phyloP scores from a whole-genome alignment of 2,113 vertebrate genomes.

The Nothoprocta pentlandii region DNA sequence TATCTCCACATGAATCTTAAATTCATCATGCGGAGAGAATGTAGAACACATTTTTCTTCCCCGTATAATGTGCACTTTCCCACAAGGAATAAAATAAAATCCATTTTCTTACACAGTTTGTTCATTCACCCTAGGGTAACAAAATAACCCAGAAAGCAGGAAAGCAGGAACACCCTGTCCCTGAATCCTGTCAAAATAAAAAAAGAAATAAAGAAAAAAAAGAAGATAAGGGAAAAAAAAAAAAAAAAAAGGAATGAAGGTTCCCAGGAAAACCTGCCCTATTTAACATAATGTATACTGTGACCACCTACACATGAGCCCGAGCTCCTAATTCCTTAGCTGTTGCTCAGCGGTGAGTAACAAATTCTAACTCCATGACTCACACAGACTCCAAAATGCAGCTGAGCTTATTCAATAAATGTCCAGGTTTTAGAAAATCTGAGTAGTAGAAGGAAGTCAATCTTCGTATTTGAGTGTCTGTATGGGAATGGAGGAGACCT shows the following conservation, averaged over 20 bases:
- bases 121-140: conserved; percentile 36
- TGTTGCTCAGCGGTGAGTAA: conserved; percentile 71
- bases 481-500: neutral
- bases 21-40: conserved; percentile 62
- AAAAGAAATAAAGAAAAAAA: neutral
- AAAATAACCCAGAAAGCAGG: conserved; percentile 41
- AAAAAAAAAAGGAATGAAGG: neutral
- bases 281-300: neutral
- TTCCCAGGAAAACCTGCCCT: conserved; percentile 45
- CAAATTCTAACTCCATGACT: conserved; percentile 1
- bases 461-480: neutral
- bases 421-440: neutral
- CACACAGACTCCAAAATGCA: neutral
- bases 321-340: conserved; percentile 53
- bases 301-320: neutral
- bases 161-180: conserved; percentile 60
- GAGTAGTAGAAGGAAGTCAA: neutral
- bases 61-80: neutral
- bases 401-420: neutral
- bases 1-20: conserved; percentile 56
- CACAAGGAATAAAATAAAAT: conserved; percentile 61
- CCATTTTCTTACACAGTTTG: conserved; percentile 50
- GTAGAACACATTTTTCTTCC: conserved; percentile 35
- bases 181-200: conserved; percentile 31
- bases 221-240: too few species aligned